A percentile compares a stretch with the other conserved stretches of the same genome.
phyloP scores from a whole-genome alignment of 2,888 invertebrate genomes.

The Spisula subtruncata region DNA sequence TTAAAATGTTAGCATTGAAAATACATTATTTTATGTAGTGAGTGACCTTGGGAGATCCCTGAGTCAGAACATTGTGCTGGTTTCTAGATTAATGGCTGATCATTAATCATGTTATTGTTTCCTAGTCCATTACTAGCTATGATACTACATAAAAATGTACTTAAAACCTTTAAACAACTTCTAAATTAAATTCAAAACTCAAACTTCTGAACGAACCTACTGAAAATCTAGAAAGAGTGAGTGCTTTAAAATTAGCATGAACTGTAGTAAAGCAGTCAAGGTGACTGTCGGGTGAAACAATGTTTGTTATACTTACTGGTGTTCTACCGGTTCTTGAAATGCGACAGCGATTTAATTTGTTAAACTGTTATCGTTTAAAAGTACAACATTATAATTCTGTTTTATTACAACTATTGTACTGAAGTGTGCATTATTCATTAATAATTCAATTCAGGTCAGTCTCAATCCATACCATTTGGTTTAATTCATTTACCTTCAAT shows the following conservation, averaged over 20 bases:
- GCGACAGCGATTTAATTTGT: no score
- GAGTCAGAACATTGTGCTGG: neutral
- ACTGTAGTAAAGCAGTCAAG: neutral
- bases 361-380: no score
- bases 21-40: neutral
- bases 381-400: no score
- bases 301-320: conserved; percentile 1
- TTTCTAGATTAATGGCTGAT: neutral
- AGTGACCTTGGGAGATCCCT: neutral
- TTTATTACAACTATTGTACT: no score
- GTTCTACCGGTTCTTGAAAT: neutral
- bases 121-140: neutral
- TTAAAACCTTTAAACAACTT: conserved; percentile 2
- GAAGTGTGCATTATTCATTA: no score
- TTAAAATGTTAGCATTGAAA: neutral
- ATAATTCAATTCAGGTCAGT: no score
- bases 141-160: neutral
- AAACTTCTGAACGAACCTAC: neutral
- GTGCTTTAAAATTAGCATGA: neutral
- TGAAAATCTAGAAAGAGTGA: neutral
- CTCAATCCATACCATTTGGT: neutral
- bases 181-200: neutral
- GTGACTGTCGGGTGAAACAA: conserved; percentile 5
- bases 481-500: neutral
- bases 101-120: neutral